phyloP scores from a whole-genome alignment of 1,140 invertebrate genomes.

The Hyles euphorbiae region DNA sequence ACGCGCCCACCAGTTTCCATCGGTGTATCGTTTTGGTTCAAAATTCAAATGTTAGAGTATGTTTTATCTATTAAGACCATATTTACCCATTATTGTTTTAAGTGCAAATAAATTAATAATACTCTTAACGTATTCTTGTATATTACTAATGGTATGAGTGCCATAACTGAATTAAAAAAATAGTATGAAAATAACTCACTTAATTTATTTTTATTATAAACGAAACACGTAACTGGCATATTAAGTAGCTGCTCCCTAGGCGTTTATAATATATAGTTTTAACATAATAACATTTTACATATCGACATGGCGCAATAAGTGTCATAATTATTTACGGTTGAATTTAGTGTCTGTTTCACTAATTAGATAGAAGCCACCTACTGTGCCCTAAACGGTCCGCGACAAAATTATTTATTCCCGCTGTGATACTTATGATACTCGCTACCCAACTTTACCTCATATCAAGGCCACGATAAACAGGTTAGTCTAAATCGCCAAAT shows the following conservation, averaged over 20 bases:
- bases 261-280: neutral
- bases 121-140: too few relatives aligned
- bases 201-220: too few relatives aligned
- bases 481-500: constrained; percentile 17
- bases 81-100: too few relatives aligned
- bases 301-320: neutral
- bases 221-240: neutral
- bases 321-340: constrained; percentile 6
- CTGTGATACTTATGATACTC: constrained; percentile 17
- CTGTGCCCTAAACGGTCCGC: constrained; percentile 22
- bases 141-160: too few relatives aligned
- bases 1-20: too few relatives aligned
- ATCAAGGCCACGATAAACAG: constrained; percentile 14
- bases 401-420: constrained; percentile 21
- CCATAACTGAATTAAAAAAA: too few relatives aligned
- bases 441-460: constrained; percentile 15
- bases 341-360: constrained; percentile 15
- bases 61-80: too few relatives aligned
- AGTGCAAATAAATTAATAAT: too few relatives aligned
- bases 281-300: constrained; percentile 5
- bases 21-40: too few relatives aligned
- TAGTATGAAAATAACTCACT: too few relatives aligned
- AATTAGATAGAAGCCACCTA: constrained; percentile 21
- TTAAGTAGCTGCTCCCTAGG: neutral
- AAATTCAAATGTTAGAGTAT: too few relatives aligned